A percentile compares a stretch with the other conserved stretches of the same genome.
Conservation (phyloP, 2,888 invertebrate genomes). For the Hypena proboscidalis region DNA sequence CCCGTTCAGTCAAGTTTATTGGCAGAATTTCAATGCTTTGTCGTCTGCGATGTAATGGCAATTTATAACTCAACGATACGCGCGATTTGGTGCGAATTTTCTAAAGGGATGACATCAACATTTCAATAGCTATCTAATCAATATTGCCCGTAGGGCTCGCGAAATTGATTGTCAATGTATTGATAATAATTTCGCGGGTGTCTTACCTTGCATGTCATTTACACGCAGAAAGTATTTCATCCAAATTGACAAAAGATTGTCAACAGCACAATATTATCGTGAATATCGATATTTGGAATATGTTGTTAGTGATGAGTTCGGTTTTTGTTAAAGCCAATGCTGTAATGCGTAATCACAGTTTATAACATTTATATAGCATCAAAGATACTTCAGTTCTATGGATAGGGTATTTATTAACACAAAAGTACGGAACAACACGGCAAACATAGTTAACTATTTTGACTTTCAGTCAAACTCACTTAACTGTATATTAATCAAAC, state of each 20-base stretch:
- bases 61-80: constrained; percentile 60
- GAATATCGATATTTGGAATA: too few species aligned
- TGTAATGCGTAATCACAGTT: too few species aligned
- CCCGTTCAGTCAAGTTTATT: constrained; percentile 70
- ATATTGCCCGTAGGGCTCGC: constrained; percentile 32
- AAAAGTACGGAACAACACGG: too few species aligned
- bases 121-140: constrained; percentile 47
- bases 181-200: constrained; percentile 25
- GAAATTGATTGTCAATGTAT: constrained; percentile 35
- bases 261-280: too few species aligned
- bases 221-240: constrained; percentile 3
- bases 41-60: constrained; percentile 63
- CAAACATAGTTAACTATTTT: too few species aligned
- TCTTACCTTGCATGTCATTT: constrained; percentile 4
- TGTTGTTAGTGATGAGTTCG: too few species aligned
- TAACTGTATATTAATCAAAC: too few species aligned
- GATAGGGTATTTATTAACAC: too few species aligned
- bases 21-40: constrained; percentile 71
- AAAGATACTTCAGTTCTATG: too few species aligned
- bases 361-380: too few species aligned
- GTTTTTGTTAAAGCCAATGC: too few species aligned
- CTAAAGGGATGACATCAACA: constrained; percentile 42
- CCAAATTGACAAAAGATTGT: constrained; percentile 2
- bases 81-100: constrained; percentile 46
- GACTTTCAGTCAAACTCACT: too few species aligned